Evolutionary conservation across 2,888 invertebrate genomes (phyloP), one percentile per base, ranked within the genome.

Genomic region (Thereva unica): DNA sequence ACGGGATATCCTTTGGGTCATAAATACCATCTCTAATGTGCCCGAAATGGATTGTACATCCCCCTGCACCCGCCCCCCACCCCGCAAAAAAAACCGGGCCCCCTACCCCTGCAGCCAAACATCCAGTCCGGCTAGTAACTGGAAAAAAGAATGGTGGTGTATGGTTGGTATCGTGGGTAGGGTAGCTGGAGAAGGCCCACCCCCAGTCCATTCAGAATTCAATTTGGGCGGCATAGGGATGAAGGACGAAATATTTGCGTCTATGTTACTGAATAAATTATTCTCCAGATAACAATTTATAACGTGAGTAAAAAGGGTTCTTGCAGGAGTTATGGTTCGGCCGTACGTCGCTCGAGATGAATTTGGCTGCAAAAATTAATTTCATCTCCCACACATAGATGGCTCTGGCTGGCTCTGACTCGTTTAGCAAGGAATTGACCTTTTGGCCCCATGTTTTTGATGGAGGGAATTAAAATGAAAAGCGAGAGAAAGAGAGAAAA

Each of bases 261-360:
- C 41, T 61, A 50, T 61, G 49, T n/a, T 50, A 41, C 61, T 61
- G 61, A 50, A 61, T 61, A 61, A 61, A 61, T 61, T 61, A 61
- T 61, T 37, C 42, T 9, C 50, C 61, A 50, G 41, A 61, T 50
- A 50, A 23, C 61, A 42, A 61, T 61, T 61, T 61, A 61, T 50
- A 41, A 49, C 40, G 59, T 42, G n/a, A 49, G 12, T 38, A 35
- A 52, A 50, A 50, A 52, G 37, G 53, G 5, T 37, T 34, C 37
- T 38, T 9, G 37, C 55, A 23, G 42, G 40, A 41, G 8, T 41
- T 23, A 34, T 23, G 40, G 4, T 10, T n/a, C 38, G 54, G 37
- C 8, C 10, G 50, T 8, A 50, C 7, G 8, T 47, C 5, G 10
- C 47, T n/a, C n/a, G 12, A 47, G 12, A 5, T 47, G 12, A n/a